A percentile compares a stretch with the other conserved stretches of the same genome.
These are phyloP conservation scores for Agrilus biguttatus DNA, from an alignment of 2,888 invertebrate species.

Conservation along the genomic window DNA sequence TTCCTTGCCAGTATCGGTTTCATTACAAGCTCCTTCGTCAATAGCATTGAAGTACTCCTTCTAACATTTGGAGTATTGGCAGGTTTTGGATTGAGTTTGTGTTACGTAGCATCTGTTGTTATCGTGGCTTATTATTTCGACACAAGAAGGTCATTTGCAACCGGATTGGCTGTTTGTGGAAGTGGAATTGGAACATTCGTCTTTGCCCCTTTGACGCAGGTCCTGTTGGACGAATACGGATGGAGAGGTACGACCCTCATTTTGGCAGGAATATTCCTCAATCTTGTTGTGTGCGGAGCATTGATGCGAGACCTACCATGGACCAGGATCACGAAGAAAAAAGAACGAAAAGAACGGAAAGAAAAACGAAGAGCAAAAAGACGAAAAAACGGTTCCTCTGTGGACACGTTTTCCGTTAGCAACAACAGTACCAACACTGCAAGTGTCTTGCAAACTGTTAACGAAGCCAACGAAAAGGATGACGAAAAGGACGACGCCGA, in stretches of 20 bases:
- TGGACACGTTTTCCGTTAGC: slow-evolving; percentile 54
- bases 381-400: slow-evolving; percentile 45
- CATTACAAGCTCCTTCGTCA: slow-evolving; percentile 58
- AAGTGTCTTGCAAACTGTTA: slow-evolving; percentile 37
- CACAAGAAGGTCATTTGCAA: slow-evolving; percentile 68
- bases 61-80: slow-evolving; percentile 72
- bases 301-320: slow-evolving; percentile 65
- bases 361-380: slow-evolving; percentile 42
- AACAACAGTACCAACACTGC: slow-evolving; percentile 53
- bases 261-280: slow-evolving; percentile 64
- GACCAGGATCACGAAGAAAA: slow-evolving; percentile 47
- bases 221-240: slow-evolving; percentile 59
- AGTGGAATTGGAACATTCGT: slow-evolving; percentile 80
- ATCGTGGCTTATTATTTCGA: slow-evolving; percentile 86
- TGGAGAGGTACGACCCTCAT: slow-evolving; percentile 77
- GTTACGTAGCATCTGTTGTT: slow-evolving; percentile 82
- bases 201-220: slow-evolving; percentile 66
- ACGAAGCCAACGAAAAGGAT: slow-evolving; percentile 26
- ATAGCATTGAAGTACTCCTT: slow-evolving; percentile 63
- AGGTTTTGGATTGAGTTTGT: slow-evolving; percentile 72
- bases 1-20: slow-evolving; percentile 63
- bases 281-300: slow-evolving; percentile 68
- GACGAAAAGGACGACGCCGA: slow-evolving; percentile 20
- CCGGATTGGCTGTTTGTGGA: slow-evolving; percentile 75
- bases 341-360: slow-evolving; percentile 47